Base-by-base conservation (phyloP, 1,140 invertebrate species). In the Doryteuthis pealeii region DNA sequence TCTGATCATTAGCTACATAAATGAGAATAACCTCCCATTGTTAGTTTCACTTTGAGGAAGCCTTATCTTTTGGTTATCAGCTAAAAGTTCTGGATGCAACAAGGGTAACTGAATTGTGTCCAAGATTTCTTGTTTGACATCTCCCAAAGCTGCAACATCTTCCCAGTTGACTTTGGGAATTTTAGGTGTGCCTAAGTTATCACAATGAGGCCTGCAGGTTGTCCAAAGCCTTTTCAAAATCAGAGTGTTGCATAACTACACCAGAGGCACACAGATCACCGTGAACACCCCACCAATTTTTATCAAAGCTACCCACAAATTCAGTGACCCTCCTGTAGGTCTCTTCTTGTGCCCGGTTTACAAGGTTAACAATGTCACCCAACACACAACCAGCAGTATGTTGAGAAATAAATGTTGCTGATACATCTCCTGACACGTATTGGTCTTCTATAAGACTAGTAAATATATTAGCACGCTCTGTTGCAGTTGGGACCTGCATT, bases 101-200 rank as follows among this genome's bases (percentile, higher is more conserved):
- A 97, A 88, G 54, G 95, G 94, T 69, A 96, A 89, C 80, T 95
- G 93, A 77, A 98, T 94, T 54, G 95, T 95, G 77, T 94, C 92
- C 67, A 94, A 90, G 74, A 99, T 94, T 87, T 98, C 95, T 75
- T 92, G 90, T 88, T 98, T 99, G 0, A 96, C 89, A 80, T 93
- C 91, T 10, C 67, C 90, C 28, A 98, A 87, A 0, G 96, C 96
- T 31, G 96, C 97, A 75, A 99, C 92, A 89, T 91, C 90, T 49
- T 85, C 79, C 90, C 90, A 91, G 28, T 77, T 83, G 14, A 90
- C 86, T 81, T 87, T 85, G 31, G 90, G 89, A 79, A 90, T 89
- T 87, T 90, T 93, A 10, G 95, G 94, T 1, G 93, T 92, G 62
- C 94, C 94, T 78, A 96, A 91, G 83, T 92, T 91, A 84, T 94